Evolutionary conservation across 2,888 invertebrate species (phyloP), one percentile per base, ranked within the genome.

Genomic region (Phytoseiulus persimilis): DNA sequence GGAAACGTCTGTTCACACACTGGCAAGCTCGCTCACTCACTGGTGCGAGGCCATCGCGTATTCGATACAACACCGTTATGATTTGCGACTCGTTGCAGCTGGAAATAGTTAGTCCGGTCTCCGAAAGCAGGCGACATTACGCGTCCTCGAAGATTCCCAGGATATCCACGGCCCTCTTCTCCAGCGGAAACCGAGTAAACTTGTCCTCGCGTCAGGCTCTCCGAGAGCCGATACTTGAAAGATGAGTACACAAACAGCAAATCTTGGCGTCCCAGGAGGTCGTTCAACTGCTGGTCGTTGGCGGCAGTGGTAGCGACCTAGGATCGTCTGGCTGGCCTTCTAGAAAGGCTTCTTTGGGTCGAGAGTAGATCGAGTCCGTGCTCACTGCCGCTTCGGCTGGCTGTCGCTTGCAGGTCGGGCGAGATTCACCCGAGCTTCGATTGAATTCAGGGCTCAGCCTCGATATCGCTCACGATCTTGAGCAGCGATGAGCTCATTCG

Each of bases 1-100:
- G 65, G 65, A 65, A 65, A 65, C 65, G 65, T 65, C 65, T 65
- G 65, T 65, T 65, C 65, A 65, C 65, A 65, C 65, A 65, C 65
- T 65, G 11, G 23, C 28, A 14, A 14, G 65, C 65, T 23, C 65
- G 65, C 65, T 65, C 65, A 28, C 65, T 65, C 65, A 28, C 65
- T 28, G 18, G 65, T 65, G 1, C 18, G 18, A 28, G 18, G 65
- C 65, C 5, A 23, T 65, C 65, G 5, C 65, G 28, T 18, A 65
- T 65, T 65, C 65, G 14, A 28, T 65, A 65, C 65, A 65, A 65
- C 5, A 39, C 39, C 39, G 39, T 65, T 65, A 65, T 65, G 18
- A 65, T 23, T 65, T 39, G 39, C 39, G 3, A 39, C 39, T 39
- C 39, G 39, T 9, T 9, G 9, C 3, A 39, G 39, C 39, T 39